phyloP scores from a whole-genome alignment of 2,888 invertebrate genomes.

The Lymantria dispar region DNA sequence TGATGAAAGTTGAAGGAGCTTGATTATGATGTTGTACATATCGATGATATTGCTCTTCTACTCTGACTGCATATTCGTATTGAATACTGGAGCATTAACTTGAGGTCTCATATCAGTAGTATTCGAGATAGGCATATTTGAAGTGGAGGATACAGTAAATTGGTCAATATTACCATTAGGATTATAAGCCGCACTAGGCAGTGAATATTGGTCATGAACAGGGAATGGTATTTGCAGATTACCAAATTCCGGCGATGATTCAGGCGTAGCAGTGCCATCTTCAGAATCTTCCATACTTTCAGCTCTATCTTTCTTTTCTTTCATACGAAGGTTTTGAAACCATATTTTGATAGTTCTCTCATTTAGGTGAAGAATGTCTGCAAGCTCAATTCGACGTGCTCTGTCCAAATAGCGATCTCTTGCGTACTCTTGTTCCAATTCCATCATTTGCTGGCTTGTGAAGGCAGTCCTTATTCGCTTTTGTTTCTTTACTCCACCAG shows the following conservation, averaged over 20 bases:
- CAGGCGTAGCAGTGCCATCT: constrained; percentile 45
- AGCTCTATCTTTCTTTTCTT: constrained; percentile 84
- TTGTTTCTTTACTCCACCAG: constrained; percentile 46
- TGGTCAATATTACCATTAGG: constrained; percentile 14
- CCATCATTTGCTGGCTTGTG: constrained; percentile 88
- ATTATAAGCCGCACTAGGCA: constrained; percentile 30
- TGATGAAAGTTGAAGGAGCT: not conserved
- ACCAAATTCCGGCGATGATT: constrained; percentile 40
- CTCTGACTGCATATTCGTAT: constrained; percentile 11
- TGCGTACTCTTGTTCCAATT: constrained; percentile 88
- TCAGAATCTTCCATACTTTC: constrained; percentile 52
- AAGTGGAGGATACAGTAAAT: not conserved
- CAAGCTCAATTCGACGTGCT: constrained; percentile 86
- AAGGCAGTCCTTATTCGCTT: constrained; percentile 91
- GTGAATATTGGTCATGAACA: constrained; percentile 31
- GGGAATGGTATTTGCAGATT: constrained; percentile 21
- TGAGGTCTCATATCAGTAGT: constrained; percentile 9
- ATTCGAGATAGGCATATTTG: not conserved
- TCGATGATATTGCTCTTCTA: constrained; percentile 34
- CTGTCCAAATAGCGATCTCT: constrained; percentile 87
- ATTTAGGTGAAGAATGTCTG: constrained; percentile 39
- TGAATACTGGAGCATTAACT: constrained; percentile 13
- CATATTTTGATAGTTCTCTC: constrained; percentile 87
- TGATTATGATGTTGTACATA: constrained; percentile 25
- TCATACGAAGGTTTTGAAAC: constrained; percentile 93